Percentiles rank a stretch among this genome's conserved stretches.
Conservation (phyloP, 2,888 invertebrate species). For the Hirtodrosophila cameraria region DNA sequence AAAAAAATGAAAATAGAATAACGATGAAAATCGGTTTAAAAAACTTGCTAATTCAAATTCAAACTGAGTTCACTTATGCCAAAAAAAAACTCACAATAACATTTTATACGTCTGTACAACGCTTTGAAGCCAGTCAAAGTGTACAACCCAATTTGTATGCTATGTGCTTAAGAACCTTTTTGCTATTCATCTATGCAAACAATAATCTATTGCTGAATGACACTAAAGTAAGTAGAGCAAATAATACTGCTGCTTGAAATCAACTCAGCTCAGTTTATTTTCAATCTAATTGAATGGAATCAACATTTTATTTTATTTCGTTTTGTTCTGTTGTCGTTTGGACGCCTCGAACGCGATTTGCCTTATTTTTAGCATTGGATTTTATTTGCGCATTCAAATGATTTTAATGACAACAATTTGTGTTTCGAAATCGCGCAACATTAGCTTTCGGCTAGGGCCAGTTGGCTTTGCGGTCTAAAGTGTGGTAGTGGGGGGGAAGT, state of each 20-base stretch:
- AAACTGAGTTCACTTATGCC: too few species aligned
- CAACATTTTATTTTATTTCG: conserved; percentile 24
- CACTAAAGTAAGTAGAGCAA: conserved; percentile 20
- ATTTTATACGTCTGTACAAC: too few species aligned
- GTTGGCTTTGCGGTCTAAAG: conserved; percentile 15
- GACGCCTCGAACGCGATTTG: not conserved
- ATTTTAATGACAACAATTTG: conserved; percentile 80
- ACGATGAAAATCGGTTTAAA: too few species aligned
- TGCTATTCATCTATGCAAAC: conserved; percentile 8
- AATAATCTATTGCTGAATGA: conserved; percentile 22
- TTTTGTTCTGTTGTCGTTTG: not conserved
- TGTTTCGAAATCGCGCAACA: conserved; percentile 77
- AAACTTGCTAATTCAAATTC: too few species aligned
- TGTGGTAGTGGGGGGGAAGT: not conserved
- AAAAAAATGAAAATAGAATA: too few species aligned
- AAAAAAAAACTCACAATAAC: too few species aligned
- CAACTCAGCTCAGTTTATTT: conserved; percentile 23
- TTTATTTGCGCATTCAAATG: conserved; percentile 76
- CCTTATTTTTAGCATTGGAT: conserved; percentile 32
- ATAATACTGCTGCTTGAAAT: conserved; percentile 27
- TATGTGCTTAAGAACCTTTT: not conserved
- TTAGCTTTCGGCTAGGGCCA: conserved; percentile 63
- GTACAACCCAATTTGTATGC: not conserved
- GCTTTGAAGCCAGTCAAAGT: too few species aligned
- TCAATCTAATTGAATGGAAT: conserved; percentile 49